Base-by-base conservation (phyloP, 1,140 invertebrate genomes). In the Protaetia brevitarsis region DNA sequence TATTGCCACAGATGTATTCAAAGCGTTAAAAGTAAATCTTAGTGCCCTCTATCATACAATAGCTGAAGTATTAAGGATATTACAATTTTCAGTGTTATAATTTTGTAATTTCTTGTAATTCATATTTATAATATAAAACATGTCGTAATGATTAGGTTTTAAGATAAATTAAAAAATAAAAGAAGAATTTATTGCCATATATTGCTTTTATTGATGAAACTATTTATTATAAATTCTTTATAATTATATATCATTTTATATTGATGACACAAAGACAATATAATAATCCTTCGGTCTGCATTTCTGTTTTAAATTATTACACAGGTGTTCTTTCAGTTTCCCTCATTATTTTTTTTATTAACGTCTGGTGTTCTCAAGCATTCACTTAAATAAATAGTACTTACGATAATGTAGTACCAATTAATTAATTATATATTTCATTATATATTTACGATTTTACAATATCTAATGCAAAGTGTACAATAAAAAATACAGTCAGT, bases 111-210 rank as follows among this genome's bases (percentile, higher is more conserved):
- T n/a, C n/a, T n/a, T n/a, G n/a, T n/a, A n/a, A n/a, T n/a, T n/a
- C n/a, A n/a, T n/a, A n/a, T n/a, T n/a, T n/a, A n/a, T n/a, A n/a
- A n/a, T 34, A 7, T 6, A 7, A 7, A n/a, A 34, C n/a, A 7
- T 6, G 31, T 34, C 31, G n/a, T n/a, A 34, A 34, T n/a, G 31
- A 34, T 34, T 34, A n/a, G 31, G 7, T 6, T 34, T 34, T 34
- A 7, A n/a, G 7, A 34, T 7, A n/a, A n/a, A n/a, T n/a, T n/a
- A 7, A 34, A 10, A 27, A 27, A 58, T 58, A 58, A 45, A 4
- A 58, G 29, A 58, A 11, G 11, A 30, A n/a, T 27, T 58, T 58
- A 58, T 58, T 58, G 56, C 56, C 56, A 30, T 58, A 58, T 58
- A 58, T 58, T 58, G 56, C 56, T 58, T 58, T 58, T n/a, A 10